Percentiles rank a stretch among this genome's conserved stretches.
Evolutionary conservation across 1,140 invertebrate species (phyloP).

Genomic region (Microplitis demolitor): DNA sequence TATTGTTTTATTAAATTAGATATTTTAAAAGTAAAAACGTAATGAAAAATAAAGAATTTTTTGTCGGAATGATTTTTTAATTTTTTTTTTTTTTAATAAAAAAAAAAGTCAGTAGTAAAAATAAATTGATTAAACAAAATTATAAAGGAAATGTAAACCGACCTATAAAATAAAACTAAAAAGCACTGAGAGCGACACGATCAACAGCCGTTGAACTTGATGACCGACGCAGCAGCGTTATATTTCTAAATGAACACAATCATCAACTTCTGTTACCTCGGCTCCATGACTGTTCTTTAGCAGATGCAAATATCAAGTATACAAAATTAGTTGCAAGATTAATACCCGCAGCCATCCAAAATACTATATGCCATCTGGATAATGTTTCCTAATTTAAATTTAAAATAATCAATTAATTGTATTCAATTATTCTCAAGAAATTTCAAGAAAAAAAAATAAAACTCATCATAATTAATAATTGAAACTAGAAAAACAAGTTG

Average conservation of each 20-base stretch:
- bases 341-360: conserved; percentile 82
- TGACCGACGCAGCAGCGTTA: not conserved
- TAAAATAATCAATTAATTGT: no score
- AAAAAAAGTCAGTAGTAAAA: no score
- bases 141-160: not conserved
- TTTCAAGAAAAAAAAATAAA: no score
- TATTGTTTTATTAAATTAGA: no score
- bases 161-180: conserved; percentile 14
- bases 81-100: no score
- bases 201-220: not conserved
- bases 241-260: conserved; percentile 25
- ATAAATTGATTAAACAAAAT: no score
- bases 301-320: conserved; percentile 82
- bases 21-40: no score
- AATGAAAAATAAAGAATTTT: no score
- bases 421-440: no score
- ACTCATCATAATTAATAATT: not conserved
- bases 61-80: no score
- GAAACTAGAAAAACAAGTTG: not conserved
- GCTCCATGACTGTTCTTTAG: conserved; percentile 80
- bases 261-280: conserved; percentile 52
- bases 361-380: conserved; percentile 84
- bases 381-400: conserved; percentile 72
- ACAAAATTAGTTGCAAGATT: conserved; percentile 79
- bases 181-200: conserved; percentile 12